Base-by-base conservation (phyloP, 2,888 invertebrate genomes). In the Eilema caniola region DNA sequence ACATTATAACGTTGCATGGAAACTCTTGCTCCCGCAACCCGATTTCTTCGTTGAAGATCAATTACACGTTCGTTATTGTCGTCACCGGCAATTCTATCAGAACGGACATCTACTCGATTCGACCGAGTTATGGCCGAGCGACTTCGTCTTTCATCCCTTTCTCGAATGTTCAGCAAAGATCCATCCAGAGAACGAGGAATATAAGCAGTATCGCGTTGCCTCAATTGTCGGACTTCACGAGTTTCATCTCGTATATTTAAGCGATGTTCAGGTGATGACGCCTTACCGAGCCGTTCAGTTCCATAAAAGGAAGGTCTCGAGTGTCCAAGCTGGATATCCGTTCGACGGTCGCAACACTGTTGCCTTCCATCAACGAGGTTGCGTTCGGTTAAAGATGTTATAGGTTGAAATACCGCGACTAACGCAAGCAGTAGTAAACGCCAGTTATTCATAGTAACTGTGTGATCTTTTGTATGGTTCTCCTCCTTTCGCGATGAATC, bases 391-490 rank as follows among this genome's bases (percentile, higher is more conserved):
- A 87, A 91, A 73, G 93, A 90, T 79, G 86, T 86, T 83, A 90
- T 90, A 74, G 92, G 92, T 78, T 93, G 90, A 75, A 93, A 85
- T 74, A 92, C 87, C 86, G 91, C 91, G 85, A 92, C 86, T 87
- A 93, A 88, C 87, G 92, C 91, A 87, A 94, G 87, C 77, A 95
- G 87, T 79, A 92, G 89, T 84, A 94, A 92, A 93, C 90, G 89
- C 94, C 94, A 93, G 90, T 92, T 92, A 94, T 94, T 89, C 95
- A 95, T 95, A 94, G 92, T 95, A 89, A 92, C 92, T 85, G 90
- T 86, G 87, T 86, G 84, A 88, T 81, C 78, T 76, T 83, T 81
- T 84, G 74, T 72, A 70, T 70, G 71, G 73, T 72, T 83, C 81
- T 86, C 83, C 87, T 78, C 83, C 79, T 85, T 76, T 86, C 78